These are phyloP conservation scores for Sternarchorhynchus goeldii DNA, from an alignment of 2,797 vertebrate genomes.

Conservation along the genomic window DNA sequence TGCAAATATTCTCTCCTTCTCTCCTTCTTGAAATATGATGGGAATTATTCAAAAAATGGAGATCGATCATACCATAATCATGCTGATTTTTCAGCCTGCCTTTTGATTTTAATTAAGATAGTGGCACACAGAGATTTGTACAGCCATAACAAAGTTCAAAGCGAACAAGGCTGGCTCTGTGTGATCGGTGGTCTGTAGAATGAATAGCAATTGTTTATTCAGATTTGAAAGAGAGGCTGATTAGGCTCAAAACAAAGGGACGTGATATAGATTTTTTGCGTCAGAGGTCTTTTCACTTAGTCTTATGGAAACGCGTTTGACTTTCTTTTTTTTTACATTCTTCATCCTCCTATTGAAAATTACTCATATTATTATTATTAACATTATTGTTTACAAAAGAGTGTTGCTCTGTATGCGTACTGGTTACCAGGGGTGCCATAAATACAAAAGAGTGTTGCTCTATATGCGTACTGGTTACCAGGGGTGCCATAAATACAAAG, in stretches of 20 bases:
- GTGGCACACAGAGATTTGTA: background rate
- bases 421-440: background rate
- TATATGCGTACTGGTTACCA: background rate
- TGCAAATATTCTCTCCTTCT: background rate
- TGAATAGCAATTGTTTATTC: conserved; percentile 24
- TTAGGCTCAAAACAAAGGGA: background rate
- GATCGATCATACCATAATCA: background rate
- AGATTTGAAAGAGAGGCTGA: conserved; percentile 15
- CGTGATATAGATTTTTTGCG: background rate
- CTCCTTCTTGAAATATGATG: background rate
- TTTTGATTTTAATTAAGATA: background rate
- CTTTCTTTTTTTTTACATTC: conserved; percentile 10
- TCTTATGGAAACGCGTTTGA: conserved; percentile 9
- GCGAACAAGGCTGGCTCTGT: no score
- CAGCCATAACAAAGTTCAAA: background rate
- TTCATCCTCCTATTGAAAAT: background rate
- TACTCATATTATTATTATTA: background rate
- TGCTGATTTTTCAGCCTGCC: background rate
- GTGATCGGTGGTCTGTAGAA: background rate
- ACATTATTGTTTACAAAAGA: background rate
- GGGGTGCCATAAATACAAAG: background rate
- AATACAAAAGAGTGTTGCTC: background rate
- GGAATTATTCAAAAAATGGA: background rate
- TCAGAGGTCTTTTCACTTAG: background rate
- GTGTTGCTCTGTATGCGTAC: background rate